phyloP scores from a whole-genome alignment of 2,797 vertebrate species.

The Onychomys arenicola region DNA sequence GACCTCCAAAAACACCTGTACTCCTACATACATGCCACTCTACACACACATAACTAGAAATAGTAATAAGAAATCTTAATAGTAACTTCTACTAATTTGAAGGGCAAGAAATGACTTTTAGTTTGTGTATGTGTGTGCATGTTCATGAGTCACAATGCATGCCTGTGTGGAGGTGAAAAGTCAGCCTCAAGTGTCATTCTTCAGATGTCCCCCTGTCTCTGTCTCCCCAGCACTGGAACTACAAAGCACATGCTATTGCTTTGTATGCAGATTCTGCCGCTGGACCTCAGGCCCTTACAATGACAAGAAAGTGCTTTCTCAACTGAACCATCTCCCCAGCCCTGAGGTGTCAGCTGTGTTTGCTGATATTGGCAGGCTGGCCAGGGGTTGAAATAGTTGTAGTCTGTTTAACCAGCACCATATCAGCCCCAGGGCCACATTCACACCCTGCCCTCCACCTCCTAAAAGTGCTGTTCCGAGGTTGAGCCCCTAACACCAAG shows the following conservation, averaged over 20 bases:
- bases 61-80: neutral
- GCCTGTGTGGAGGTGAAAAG: neutral
- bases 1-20: neutral
- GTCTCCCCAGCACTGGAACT: neutral
- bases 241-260: neutral
- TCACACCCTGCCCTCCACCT: neutral
- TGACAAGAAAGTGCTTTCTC: neutral
- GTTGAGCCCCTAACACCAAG: neutral
- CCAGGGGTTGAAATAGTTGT: neutral
- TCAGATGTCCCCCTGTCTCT: neutral
- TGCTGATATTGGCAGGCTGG: neutral
- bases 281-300: neutral
- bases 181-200: neutral
- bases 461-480: too few relatives aligned
- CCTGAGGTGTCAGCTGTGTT: rapidly evolving
- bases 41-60: neutral
- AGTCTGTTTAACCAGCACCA: neutral
- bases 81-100: neutral
- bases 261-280: neutral
- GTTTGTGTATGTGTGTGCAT: neutral
- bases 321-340: neutral
- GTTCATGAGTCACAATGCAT: too few relatives aligned
- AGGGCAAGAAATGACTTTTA: neutral
- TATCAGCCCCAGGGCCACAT: neutral
- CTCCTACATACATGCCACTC: neutral